These are phyloP conservation scores for Temnothorax ravouxi DNA, from an alignment of 2,888 invertebrate species.

Conservation along the genomic window DNA sequence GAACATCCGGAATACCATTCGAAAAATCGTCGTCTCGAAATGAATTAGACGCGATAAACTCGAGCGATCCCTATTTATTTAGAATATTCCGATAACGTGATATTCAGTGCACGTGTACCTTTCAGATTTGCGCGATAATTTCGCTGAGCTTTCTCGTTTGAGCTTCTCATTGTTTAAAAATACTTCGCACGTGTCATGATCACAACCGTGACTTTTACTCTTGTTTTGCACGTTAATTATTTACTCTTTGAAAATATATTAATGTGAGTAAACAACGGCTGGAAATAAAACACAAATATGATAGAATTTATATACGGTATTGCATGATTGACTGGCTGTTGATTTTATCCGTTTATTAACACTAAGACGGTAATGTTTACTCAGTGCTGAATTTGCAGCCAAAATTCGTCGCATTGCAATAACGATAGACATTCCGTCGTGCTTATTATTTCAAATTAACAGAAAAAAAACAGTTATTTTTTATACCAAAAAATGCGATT, in stretches of 20 bases:
- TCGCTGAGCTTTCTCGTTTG: neutral
- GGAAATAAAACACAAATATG: neutral
- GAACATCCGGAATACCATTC: neutral
- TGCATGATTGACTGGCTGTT: neutral
- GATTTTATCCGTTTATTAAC: slow-evolving; percentile 2
- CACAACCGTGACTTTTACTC: neutral
- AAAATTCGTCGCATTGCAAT: neutral
- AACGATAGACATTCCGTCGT: no score
- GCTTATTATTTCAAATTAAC: neutral
- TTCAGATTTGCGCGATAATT: neutral
- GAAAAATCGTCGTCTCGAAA: neutral
- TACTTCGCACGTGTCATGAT: neutral
- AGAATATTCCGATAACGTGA: neutral
- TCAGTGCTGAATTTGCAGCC: neutral
- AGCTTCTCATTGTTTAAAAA: slow-evolving; percentile 1
- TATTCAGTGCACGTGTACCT: neutral
- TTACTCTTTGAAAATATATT: neutral
- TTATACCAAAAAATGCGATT: neutral
- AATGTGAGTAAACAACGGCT: neutral
- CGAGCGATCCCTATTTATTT: slow-evolving; percentile 3
- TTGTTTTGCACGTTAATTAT: neutral
- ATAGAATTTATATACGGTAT: neutral
- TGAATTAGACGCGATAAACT: neutral
- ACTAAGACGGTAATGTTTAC: neutral
- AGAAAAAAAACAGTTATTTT: neutral